These are phyloP conservation scores for Microtus ochrogaster DNA, from an alignment of 2,113 vertebrate genomes.

Conservation along the genomic window DNA sequence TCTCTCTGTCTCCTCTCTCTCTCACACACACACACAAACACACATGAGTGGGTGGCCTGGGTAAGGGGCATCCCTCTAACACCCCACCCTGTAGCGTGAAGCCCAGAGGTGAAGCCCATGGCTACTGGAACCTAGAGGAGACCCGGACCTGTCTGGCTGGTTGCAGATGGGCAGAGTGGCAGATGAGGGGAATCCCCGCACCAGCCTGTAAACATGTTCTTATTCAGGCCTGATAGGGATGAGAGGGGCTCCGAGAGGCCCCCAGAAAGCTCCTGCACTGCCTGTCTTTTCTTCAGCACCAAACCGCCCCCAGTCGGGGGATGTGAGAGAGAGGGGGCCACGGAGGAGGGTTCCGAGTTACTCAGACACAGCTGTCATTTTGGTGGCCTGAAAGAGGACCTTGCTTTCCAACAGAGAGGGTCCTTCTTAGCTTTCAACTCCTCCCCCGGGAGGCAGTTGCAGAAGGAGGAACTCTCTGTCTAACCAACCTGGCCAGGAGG, in stretches of 20 bases:
- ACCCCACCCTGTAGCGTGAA: background rate
- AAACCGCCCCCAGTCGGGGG: background rate
- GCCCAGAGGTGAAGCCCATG: background rate
- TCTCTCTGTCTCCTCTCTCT: background rate
- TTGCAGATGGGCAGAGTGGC: background rate
- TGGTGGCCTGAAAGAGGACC: background rate
- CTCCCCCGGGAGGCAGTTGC: background rate
- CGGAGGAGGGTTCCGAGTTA: background rate
- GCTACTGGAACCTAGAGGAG: background rate
- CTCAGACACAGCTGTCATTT: background rate
- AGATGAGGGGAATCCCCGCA: background rate
- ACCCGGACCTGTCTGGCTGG: background rate
- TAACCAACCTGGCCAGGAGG: background rate
- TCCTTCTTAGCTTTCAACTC: background rate
- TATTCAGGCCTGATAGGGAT: background rate
- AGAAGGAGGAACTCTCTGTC: background rate
- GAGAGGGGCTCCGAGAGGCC: background rate
- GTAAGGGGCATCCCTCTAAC: background rate
- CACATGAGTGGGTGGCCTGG: background rate
- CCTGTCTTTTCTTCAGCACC: background rate
- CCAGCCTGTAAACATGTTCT: background rate
- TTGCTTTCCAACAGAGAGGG: background rate
- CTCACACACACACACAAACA: background rate
- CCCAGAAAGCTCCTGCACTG: background rate
- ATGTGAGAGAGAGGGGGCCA: background rate